Base-by-base conservation (phyloP, 2,797 vertebrate species). In the Stomatorhinus walkeri region DNA sequence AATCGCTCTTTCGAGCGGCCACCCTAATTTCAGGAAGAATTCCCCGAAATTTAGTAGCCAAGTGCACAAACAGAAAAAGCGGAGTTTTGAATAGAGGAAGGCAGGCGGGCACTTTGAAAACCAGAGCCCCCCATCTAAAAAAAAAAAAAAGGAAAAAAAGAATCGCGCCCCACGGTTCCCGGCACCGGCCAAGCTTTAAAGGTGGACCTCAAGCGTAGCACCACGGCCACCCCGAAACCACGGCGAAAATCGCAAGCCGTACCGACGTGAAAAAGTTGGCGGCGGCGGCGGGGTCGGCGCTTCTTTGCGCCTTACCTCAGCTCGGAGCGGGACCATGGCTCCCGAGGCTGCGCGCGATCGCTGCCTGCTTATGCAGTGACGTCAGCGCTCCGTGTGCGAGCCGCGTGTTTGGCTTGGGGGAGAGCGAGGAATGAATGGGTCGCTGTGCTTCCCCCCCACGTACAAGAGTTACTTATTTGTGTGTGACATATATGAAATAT, bases 91-190 rank as follows among this genome's bases (percentile, higher is more conserved):
- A 84, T 51, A n/a, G 59, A 46, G 51, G 22, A 32, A 46, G 52
- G 40, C 85, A 24, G 72, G 85, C 89, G 89, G 85, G 64, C 51
- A 87, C 49, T 87, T 87, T 87, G 68, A 89, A 89, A 79, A 16
- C 14, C n/a, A 76, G 32, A 49, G 48, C 51, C 54, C 22, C 40
- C 19, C 2, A 14, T 36, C 28, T 16, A 72, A 72, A 72, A 40
- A 40, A 72, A 72, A 72, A 72, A 40, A 40, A 72, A 2, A 32
- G 28, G 9, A 64, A 28, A 59, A 28, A 32, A 88, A 36, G 79
- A 32, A 28, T 22, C 68, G 32, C 19, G 9, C 48, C 9, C 49
- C 85, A 22, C 59, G 19, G 22, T 48, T 72, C 52, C 4, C 19
- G 28, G 54, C 84, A 40, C 19, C n/a, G 40, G 28, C 6, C 19